Percentiles rank a stretch among this genome's conserved stretches.
Evolutionary conservation across 2,797 vertebrate genomes (phyloP).

Genomic region (Lutjanus campechanus): DNA sequence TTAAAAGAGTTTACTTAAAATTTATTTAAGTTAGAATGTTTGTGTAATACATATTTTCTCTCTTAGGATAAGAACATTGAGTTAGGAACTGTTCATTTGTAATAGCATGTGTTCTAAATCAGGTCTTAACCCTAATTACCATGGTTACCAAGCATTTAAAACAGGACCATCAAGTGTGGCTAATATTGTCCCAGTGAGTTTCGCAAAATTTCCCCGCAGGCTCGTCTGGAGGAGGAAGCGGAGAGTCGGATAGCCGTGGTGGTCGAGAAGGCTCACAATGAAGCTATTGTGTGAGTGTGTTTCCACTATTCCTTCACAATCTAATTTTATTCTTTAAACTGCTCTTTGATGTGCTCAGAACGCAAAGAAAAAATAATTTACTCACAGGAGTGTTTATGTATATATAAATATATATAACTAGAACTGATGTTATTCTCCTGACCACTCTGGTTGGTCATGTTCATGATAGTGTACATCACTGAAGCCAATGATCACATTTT

Average conservation of each 20-base stretch:
- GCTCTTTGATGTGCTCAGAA: conserved; percentile 62
- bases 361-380: conserved; percentile 71
- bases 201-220: conserved; percentile 74
- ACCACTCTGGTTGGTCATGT: conserved; percentile 73
- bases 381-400: conserved; percentile 49
- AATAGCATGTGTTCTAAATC: too few relatives aligned
- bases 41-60: too few relatives aligned
- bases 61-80: too few relatives aligned
- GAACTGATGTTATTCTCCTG: conserved; percentile 73
- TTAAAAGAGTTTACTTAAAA: too few relatives aligned
- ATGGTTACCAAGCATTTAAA: too few relatives aligned
- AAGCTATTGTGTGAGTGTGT: conserved; percentile 89
- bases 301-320: conserved; percentile 55
- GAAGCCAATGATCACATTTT: conserved; percentile 81
- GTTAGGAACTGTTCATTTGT: too few relatives aligned
- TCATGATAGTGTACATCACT: conserved; percentile 73
- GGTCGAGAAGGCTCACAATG: conserved; percentile 87
- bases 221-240: conserved; percentile 87
- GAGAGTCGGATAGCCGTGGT: conserved; percentile 87
- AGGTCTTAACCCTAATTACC: too few relatives aligned
- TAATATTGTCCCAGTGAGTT: conserved; percentile 18
- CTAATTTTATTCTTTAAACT: conserved; percentile 76
- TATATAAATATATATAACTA: conserved; percentile 65
- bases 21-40: too few relatives aligned
- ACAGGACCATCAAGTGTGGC: too few relatives aligned